Conservation (phyloP, 1,140 invertebrate genomes). For the Eupristina koningsbergeri region DNA sequence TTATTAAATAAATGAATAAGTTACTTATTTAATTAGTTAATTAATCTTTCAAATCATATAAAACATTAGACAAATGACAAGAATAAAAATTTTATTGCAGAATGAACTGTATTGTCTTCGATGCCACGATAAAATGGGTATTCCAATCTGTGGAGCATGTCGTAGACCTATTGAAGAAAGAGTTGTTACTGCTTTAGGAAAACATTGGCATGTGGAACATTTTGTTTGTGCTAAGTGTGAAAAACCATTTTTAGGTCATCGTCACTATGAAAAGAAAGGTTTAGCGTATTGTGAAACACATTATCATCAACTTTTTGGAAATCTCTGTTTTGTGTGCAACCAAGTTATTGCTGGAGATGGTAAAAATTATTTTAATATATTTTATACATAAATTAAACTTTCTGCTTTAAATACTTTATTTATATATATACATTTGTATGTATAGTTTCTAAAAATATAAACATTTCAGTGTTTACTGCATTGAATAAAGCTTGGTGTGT, state of each 20-base stretch:
- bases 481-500: constrained; percentile 99
- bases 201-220: constrained; percentile 99
- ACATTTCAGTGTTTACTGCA: constrained; percentile 91
- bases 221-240: constrained; percentile 99
- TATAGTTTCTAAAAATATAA: not conserved
- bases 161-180: constrained; percentile 96
- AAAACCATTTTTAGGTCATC: constrained; percentile 98
- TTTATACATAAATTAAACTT: constrained; percentile 14
- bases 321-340: constrained; percentile 98
- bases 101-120: constrained; percentile 97
- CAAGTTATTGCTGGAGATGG: constrained; percentile 98
- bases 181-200: constrained; percentile 97
- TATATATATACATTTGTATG: too few species aligned
- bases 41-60: too few species aligned
- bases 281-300: constrained; percentile 99
- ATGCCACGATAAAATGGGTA: constrained; percentile 99
- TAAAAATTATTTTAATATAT: constrained; percentile 68
- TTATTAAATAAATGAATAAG: too few species aligned
- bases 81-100: constrained; percentile 61
- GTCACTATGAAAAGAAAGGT: constrained; percentile 99
- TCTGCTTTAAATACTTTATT: too few species aligned
- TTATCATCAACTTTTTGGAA: constrained; percentile 99
- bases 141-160: constrained; percentile 97
- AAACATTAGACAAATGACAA: too few species aligned
- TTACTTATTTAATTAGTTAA: too few species aligned